Evolutionary conservation across 2,888 invertebrate species (phyloP), one percentile per base, ranked within the genome.

Genomic region (Cerastis leucographa): DNA sequence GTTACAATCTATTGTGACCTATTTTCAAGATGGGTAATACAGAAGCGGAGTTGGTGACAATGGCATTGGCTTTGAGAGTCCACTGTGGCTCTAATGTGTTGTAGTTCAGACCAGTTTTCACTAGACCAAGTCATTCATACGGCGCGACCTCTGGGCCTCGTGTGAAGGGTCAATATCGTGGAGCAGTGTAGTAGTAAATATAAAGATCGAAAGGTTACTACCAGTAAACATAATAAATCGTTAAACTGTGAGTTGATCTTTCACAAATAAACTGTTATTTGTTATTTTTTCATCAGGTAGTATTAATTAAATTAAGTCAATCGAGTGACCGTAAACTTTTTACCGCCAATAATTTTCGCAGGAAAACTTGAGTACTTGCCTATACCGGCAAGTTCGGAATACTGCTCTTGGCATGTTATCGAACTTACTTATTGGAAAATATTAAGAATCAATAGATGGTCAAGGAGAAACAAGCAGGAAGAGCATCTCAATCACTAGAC

Each of bases 101-200:
- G 76, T 74, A 74, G 86, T 85, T 87, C 14, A 12, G 49, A 87
- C 85, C 74, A 87, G 87, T 83, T 87, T 67, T 54, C 42, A 70
- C 79, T 65, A 75, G 86, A 83, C 44, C 29, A 9, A 12, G 68
- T 46, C 49, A 78, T 74, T 81, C 71, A 78, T 59, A 71, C 22
- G 14, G n/a, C 1, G 3, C n/a, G 71, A 65, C 65, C 71, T 71
- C 65, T 72, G 19, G 22, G 62, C 46, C n/a, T 68, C 44, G 68
- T 61, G 59, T 65, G 9, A 69, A 78, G 78, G 69, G 61, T 69
- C 80, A 70, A 61, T 66, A 42, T 61, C 22, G 4, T 46, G n/a
- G 42, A 29, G 3, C 46, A 46, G 17, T 22, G 5, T 25, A 61
- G 19, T 35, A 42, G 40, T 6, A 74, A 42, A 68, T 51, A 35